Percentiles rank a stretch among this genome's conserved stretches.
phyloP scores from a whole-genome alignment of 2,888 invertebrate genomes.

The Caenorhabditis sp. region DNA sequence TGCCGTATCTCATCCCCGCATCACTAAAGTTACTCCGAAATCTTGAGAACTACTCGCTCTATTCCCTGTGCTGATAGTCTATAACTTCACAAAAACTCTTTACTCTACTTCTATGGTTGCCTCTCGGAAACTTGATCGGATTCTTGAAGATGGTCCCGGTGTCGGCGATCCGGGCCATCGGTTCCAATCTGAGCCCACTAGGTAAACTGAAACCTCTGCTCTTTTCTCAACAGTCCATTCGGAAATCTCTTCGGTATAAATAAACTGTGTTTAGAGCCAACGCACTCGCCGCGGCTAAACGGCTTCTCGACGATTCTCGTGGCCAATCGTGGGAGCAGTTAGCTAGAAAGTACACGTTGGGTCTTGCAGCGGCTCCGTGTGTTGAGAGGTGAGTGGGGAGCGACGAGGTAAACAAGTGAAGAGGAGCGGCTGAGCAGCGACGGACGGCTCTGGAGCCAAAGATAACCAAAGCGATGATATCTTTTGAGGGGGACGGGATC shows the following conservation, averaged over 20 bases:
- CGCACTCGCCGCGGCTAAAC: constrained; percentile 62
- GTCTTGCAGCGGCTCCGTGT: constrained; percentile 59
- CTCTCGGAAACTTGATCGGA: constrained; percentile 21
- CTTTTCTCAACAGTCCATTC: no score
- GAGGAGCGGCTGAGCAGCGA: not conserved
- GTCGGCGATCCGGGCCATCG: constrained; percentile 38
- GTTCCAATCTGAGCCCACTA: constrained; percentile 51
- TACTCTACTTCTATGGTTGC: constrained; percentile 15
- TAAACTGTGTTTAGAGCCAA: constrained; percentile 49
- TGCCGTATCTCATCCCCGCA: not conserved
- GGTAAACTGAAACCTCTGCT: constrained; percentile 5
- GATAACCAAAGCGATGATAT: no score
- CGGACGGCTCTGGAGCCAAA: constrained; percentile 1
- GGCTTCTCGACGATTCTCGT: constrained; percentile 63
- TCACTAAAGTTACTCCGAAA: constrained; percentile 35
- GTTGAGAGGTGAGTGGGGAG: constrained; percentile 58
- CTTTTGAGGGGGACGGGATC: no score
- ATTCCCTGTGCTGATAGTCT: not conserved
- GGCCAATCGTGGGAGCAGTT: constrained; percentile 66
- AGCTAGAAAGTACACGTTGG: constrained; percentile 54
- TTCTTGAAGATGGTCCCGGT: constrained; percentile 28
- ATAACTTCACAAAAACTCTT: constrained; percentile 12
- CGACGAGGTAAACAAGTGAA: constrained; percentile 13
- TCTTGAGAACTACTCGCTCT: constrained; percentile 12
- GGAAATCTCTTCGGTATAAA: no score